phyloP scores from a whole-genome alignment of 2,888 invertebrate genomes.

The Agrochola circellaris region DNA sequence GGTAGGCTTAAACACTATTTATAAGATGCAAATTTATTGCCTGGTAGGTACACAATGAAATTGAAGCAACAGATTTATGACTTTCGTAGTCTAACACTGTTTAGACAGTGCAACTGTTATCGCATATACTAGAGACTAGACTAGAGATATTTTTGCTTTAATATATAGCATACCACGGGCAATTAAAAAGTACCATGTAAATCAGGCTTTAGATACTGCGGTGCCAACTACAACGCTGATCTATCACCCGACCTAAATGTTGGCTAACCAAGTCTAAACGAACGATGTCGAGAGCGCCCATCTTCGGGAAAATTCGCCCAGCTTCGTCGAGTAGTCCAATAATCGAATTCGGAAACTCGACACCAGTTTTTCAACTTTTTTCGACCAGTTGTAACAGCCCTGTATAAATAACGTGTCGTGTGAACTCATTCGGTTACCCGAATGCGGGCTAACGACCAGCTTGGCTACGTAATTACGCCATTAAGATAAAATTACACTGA shows the following conservation, averaged over 20 bases:
- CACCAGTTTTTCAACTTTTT: too few relatives aligned
- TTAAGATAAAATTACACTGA: slow-evolving; percentile 38
- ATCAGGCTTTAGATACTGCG: not conserved
- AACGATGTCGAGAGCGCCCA: not conserved
- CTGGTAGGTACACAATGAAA: not conserved
- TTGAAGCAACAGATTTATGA: not conserved
- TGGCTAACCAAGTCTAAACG: slow-evolving; percentile 23
- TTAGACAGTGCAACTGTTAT: not conserved
- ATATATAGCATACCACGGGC: not conserved
- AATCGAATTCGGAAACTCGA: slow-evolving; percentile 5
- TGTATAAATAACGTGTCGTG: not conserved
- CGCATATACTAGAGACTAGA: too few relatives aligned
- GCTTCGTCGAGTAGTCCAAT: not conserved
- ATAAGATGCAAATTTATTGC: not conserved
- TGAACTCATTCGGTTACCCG: not conserved
- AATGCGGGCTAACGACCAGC: slow-evolving; percentile 16
- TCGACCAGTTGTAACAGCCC: not conserved
- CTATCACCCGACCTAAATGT: not conserved
- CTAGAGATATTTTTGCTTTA: not conserved
- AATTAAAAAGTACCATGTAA: not conserved
- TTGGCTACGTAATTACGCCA: slow-evolving; percentile 10
- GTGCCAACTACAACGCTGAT: not conserved
- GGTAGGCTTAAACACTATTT: not conserved
- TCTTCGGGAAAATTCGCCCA: not conserved
- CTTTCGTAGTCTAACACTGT: too few relatives aligned